These are phyloP conservation scores for Acanthacorydalis orientalis DNA, from an alignment of 2,888 invertebrate species.

Conservation along the genomic window DNA sequence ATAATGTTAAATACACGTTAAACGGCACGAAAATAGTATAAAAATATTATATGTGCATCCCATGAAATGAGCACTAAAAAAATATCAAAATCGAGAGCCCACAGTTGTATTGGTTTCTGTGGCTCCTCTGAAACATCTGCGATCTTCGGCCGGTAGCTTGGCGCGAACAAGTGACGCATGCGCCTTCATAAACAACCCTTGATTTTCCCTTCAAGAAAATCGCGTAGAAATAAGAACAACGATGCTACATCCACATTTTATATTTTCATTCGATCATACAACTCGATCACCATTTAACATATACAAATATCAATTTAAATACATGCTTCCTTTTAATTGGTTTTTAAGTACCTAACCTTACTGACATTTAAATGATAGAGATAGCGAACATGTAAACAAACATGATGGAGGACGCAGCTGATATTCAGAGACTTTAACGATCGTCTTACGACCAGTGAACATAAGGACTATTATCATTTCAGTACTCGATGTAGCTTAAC, in stretches of 20 bases:
- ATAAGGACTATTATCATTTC: not conserved
- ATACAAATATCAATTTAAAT: not conserved
- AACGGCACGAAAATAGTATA: constrained; percentile 1
- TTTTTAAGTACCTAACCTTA: constrained; percentile 2
- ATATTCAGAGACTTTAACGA: not conserved
- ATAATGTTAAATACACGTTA: not conserved
- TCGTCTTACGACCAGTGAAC: not conserved
- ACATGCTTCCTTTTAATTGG: not conserved
- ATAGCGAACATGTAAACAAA: constrained; percentile 6
- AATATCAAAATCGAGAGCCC: constrained; percentile 3
- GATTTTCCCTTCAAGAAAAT: not conserved
- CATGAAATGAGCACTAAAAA: constrained; percentile 2
- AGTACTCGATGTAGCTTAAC: not conserved
- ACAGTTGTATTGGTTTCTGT: constrained; percentile 3
- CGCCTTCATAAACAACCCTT: constrained; percentile 12
- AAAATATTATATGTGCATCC: not conserved
- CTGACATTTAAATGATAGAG: constrained; percentile 3
- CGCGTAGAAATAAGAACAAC: too few species aligned
- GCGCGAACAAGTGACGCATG: constrained; percentile 25
- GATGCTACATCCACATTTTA: too few species aligned
- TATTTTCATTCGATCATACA: too few species aligned
- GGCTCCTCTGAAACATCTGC: constrained; percentile 28
- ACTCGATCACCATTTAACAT: too few species aligned
- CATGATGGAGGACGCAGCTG: constrained; percentile 5
- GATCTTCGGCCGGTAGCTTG: constrained; percentile 29